Base-by-base conservation (phyloP, 2,888 invertebrate genomes). In the Dioctria linearis region DNA sequence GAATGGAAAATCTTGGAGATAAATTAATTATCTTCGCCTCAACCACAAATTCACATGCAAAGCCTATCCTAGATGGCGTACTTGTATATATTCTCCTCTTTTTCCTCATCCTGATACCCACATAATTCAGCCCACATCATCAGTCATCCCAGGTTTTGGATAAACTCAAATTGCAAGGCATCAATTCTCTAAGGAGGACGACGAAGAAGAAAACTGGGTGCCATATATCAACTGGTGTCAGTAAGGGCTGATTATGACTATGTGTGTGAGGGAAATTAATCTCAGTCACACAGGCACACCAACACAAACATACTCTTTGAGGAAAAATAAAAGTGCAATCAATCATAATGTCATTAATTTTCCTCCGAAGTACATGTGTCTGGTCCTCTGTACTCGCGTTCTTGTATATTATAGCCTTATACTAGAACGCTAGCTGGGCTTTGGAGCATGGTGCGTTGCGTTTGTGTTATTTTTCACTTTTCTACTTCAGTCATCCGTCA, bases 291-390 rank as follows among this genome's bases (percentile, higher is more conserved):
- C 76, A n/a, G n/a, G n/a, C n/a, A n/a, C n/a, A n/a, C n/a, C n/a
- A n/a, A n/a, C n/a, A 76, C 63, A 75, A 4, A 51, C 37, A 25
- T 2, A 25, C 25, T 25, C 25, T 25, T 25, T 39, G 69, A 59
- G 57, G 46, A n/a, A 78, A 78, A 57, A 79, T 79, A 79, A 79
- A 79, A 69, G 57, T 67, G 66, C 67, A 67, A 79, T 79, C 79
- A 79, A 79, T 79, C 79, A 79, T 79, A 79, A 37, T 79, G 79
- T 79, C 79, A 79, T 79, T 79, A 79, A 69, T 79, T 79, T 79
- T 46, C 66, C 57, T 51, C 46, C 37, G 63, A 37, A 37, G 49
- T 61, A 63, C 63, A 76, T 63, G 63, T 76, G 76, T 76, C 73
- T 73, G 57, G 25, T 25, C 25, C 25, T 63, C 63, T 63, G 76